Conservation (phyloP, 2,888 invertebrate species). For the Athrips mouffetella region DNA sequence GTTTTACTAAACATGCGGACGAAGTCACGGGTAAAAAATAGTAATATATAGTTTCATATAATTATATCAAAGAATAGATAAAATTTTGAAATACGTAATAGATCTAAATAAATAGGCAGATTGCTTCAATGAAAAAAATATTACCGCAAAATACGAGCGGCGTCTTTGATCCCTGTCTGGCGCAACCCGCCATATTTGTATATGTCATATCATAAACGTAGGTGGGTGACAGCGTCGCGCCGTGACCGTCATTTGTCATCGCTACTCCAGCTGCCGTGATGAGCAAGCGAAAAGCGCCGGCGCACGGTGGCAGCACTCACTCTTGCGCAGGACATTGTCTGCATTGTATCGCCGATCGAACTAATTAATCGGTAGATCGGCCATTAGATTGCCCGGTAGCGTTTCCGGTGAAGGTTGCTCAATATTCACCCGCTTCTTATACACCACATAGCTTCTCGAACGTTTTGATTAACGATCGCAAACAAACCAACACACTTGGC, state of each 20-base stretch:
- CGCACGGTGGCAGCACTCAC: constrained; percentile 25
- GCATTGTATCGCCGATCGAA: constrained; percentile 67
- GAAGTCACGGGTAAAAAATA: no score
- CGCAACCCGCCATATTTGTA: constrained; percentile 11
- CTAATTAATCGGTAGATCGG: constrained; percentile 75
- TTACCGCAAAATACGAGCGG: constrained; percentile 3
- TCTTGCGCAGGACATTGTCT: constrained; percentile 59
- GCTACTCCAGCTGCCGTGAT: constrained; percentile 57
- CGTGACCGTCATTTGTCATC: constrained; percentile 50
- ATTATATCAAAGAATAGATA: no score
- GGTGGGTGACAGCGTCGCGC: constrained; percentile 11
- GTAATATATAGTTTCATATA: no score
- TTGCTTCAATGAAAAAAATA: not conserved
- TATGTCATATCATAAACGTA: constrained; percentile 13
- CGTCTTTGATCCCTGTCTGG: constrained; percentile 11
- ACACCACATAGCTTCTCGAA: constrained; percentile 45
- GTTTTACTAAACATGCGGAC: no score
- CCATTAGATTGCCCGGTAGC: constrained; percentile 69
- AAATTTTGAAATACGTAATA: no score
- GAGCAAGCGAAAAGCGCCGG: constrained; percentile 61
- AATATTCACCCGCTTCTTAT: constrained; percentile 61
- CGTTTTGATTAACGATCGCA: constrained; percentile 66
- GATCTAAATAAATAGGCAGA: no score
- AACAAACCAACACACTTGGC: constrained; percentile 47
- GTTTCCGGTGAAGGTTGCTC: constrained; percentile 74